Conservation (phyloP, 2,888 invertebrate genomes). For the Heliconius erato region DNA sequence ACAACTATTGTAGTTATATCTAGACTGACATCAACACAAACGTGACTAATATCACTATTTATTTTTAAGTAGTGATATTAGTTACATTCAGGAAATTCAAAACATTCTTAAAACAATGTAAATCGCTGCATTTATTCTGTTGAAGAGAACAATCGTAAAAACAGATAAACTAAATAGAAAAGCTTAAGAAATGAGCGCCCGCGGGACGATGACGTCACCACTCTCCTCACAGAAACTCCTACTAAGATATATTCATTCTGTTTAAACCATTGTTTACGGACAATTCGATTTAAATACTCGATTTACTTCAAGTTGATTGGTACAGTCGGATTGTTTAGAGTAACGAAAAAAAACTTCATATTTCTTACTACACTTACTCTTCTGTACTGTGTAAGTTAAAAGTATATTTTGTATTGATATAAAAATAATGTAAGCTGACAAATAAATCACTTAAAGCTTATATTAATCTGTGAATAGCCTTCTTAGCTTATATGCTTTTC, state of each 20-base stretch:
- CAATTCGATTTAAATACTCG: constrained; percentile 15
- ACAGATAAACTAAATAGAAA: constrained; percentile 21
- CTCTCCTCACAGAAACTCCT: constrained; percentile 1
- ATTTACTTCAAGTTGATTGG: neutral
- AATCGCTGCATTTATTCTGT: constrained; percentile 28
- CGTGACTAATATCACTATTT: neutral
- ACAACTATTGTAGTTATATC: neutral
- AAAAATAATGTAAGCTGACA: too few species aligned
- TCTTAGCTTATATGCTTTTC: too few species aligned
- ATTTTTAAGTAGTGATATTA: neutral
- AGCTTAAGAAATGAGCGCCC: constrained; percentile 5
- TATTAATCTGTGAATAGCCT: too few species aligned
- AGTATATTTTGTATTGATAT: too few species aligned
- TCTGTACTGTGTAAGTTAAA: too few species aligned
- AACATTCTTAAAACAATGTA: constrained; percentile 9
- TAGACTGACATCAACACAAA: neutral
- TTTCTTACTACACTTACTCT: neutral
- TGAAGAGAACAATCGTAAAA: constrained; percentile 11
- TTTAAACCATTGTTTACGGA: constrained; percentile 8
- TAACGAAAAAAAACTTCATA: neutral
- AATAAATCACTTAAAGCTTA: too few species aligned
- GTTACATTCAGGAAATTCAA: too few species aligned
- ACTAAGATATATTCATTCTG: constrained; percentile 11
- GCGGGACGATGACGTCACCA: neutral
- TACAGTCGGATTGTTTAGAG: neutral